These are phyloP conservation scores for Alligator sinensis DNA, from an alignment of 2,113 vertebrate genomes.

Conservation along the genomic window DNA sequence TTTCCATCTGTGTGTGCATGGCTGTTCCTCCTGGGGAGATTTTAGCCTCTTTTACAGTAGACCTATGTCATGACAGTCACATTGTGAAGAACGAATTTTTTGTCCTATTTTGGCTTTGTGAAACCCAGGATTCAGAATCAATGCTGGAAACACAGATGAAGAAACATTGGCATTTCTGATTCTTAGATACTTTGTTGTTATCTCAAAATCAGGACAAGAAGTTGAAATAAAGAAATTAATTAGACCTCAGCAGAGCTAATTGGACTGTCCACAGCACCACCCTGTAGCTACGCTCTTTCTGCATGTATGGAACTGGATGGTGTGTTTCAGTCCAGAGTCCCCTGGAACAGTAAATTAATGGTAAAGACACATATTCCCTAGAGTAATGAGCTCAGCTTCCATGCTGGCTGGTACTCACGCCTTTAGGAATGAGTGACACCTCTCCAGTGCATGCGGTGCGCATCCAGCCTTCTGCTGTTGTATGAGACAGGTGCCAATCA, in stretches of 20 bases:
- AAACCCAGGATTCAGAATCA: not conserved
- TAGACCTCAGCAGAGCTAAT: no score
- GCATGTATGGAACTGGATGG: no score
- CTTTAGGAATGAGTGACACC: not conserved
- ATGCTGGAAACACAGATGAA: not conserved
- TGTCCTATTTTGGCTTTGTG: not conserved
- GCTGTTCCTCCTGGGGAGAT: not conserved
- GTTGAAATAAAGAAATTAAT: not conserved
- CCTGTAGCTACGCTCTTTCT: no score
- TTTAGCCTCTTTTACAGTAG: not conserved
- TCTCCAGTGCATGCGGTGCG: not conserved
- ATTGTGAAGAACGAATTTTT: not conserved
- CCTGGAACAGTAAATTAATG: no score
- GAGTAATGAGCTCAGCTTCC: not conserved
- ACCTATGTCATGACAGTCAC: not conserved
- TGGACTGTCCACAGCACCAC: no score
- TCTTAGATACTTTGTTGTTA: not conserved
- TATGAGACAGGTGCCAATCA: not conserved
- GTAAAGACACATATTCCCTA: no score
- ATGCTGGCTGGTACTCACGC: not conserved
- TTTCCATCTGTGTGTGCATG: not conserved
- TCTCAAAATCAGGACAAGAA: not conserved
- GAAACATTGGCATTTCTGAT: not conserved
- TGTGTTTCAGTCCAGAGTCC: no score
- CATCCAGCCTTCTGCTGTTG: not conserved